Evolutionary conservation across 2,113 vertebrate genomes (phyloP).

Genomic region (Phylloscopus whistleri): DNA sequence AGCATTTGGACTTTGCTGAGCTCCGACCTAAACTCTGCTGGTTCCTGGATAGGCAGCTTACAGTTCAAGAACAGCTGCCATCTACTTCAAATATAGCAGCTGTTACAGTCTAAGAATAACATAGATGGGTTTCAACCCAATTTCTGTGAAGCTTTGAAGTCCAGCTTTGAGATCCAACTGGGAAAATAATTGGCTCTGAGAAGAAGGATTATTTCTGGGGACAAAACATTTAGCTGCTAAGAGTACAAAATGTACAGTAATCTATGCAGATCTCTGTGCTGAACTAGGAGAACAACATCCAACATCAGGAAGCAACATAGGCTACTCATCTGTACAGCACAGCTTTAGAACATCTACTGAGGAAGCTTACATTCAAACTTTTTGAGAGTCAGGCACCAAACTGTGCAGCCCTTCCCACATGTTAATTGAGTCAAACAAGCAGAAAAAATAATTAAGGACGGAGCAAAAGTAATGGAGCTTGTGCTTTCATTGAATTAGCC

Average conservation of each 20-base stretch:
- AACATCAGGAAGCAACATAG: not conserved
- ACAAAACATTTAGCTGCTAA: slow-evolving; percentile 3
- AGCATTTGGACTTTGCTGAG: not conserved
- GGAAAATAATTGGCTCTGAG: slow-evolving; percentile 28
- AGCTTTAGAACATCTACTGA: not conserved
- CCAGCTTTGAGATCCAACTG: not conserved
- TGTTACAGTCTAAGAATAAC: not conserved
- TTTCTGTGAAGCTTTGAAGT: not conserved
- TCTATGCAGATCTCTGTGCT: not conserved
- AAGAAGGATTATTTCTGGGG: not conserved
- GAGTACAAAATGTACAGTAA: not conserved
- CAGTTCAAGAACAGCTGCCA: not conserved
- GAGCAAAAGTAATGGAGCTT: not conserved
- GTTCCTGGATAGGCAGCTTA: not conserved
- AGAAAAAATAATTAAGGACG: not conserved
- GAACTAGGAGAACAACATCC: not conserved
- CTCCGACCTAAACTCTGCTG: not conserved
- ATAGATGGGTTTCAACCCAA: not conserved
- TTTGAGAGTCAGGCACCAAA: not conserved
- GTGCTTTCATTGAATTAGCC: not conserved
- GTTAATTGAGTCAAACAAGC: not conserved
- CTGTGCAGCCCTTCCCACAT: not conserved
- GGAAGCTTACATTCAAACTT: not conserved
- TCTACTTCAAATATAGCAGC: not conserved
- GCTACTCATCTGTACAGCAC: not conserved